Conservation (phyloP, 2,888 invertebrate species). For the Gryllus longicercus region DNA sequence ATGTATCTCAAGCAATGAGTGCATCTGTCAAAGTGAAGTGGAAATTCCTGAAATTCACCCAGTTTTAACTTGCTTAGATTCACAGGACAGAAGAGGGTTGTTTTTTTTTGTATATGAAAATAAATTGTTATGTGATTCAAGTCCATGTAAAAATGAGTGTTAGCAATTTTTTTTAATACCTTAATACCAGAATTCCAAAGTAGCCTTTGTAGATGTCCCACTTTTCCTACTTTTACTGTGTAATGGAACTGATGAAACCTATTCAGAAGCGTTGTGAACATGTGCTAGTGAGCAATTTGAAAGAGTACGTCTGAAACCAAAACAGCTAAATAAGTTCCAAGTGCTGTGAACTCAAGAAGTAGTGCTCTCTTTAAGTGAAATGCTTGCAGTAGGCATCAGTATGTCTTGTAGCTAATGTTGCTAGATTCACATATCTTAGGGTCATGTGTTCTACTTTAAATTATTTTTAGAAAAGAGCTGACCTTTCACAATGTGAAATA, state of each 20-base stretch:
- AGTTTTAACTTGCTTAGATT: not conserved
- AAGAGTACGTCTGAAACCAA: too few species aligned
- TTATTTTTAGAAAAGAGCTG: not conserved
- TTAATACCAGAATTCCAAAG: not conserved
- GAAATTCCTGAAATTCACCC: not conserved
- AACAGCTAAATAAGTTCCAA: too few species aligned
- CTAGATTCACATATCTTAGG: not conserved
- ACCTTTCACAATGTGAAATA: not conserved
- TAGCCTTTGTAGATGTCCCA: not conserved
- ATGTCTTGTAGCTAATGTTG: not conserved
- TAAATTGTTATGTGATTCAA: conserved; percentile 17
- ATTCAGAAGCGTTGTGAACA: not conserved
- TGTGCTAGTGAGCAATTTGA: not conserved
- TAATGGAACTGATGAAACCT: not conserved
- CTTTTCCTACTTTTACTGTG: not conserved
- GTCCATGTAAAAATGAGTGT: not conserved
- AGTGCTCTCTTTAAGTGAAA: not conserved
- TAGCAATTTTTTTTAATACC: not conserved
- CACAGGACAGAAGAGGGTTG: not conserved
- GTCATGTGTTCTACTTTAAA: not conserved
- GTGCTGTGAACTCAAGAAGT: not conserved
- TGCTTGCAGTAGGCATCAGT: not conserved
- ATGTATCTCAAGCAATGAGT: not conserved
- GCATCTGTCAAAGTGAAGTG: not conserved
- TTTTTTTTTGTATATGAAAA: not conserved